A percentile compares a stretch with the other conserved stretches of the same genome.
phyloP scores from a whole-genome alignment of 1,140 invertebrate species.

The Anadara kagoshimensis region DNA sequence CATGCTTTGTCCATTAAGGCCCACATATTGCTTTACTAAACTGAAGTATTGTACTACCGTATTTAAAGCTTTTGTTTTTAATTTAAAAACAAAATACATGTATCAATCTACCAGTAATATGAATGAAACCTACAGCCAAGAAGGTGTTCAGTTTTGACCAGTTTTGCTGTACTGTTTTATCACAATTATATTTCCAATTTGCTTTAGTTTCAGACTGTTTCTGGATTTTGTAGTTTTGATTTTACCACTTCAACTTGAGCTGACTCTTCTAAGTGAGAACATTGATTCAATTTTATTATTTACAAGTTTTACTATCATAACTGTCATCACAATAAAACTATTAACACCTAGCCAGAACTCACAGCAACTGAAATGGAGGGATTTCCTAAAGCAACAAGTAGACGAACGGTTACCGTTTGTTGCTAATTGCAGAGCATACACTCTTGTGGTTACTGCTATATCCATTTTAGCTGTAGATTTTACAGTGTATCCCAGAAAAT shows the following conservation, averaged over 20 bases:
- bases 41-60: too few species aligned
- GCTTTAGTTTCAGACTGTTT: not conserved
- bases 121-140: too few species aligned
- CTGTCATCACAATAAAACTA: not conserved
- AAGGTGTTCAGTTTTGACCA: too few species aligned
- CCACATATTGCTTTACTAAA: too few species aligned
- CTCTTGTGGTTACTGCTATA: conserved; percentile 85
- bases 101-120: too few species aligned
- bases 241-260: not conserved
- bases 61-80: too few species aligned
- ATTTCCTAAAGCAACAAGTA: conserved; percentile 17
- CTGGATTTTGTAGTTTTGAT: not conserved
- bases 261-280: not conserved
- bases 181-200: too few species aligned
- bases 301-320: not conserved
- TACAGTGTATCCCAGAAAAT: conserved; percentile 84
- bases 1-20: too few species aligned
- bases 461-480: conserved; percentile 97
- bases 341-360: not conserved
- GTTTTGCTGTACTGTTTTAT: too few species aligned
- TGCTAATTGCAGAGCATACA: conserved; percentile 75
- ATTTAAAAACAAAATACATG: too few species aligned
- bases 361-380: not conserved
- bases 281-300: not conserved
- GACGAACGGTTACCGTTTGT: conserved; percentile 53